These are phyloP conservation scores for Limulus polyphemus DNA, from an alignment of 2,888 invertebrate genomes.

Conservation along the genomic window DNA sequence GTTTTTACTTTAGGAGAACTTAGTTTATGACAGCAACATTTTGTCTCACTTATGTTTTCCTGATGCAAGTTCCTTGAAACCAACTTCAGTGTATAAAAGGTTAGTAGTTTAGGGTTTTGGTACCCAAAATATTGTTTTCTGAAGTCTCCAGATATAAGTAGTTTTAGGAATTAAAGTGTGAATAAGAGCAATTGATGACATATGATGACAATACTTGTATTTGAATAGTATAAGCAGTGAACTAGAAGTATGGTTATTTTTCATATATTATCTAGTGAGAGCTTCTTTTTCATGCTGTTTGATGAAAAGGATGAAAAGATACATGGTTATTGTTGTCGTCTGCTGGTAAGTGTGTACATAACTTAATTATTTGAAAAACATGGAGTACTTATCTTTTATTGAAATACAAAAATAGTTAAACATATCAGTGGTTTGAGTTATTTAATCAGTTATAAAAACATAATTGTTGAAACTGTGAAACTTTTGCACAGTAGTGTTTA, in stretches of 20 bases:
- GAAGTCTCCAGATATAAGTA: too few relatives aligned
- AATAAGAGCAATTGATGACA: too few relatives aligned
- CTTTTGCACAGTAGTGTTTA: too few relatives aligned
- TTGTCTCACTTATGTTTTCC: constrained; percentile 18
- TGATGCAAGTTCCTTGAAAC: constrained; percentile 7
- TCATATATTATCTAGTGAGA: constrained; percentile 33
- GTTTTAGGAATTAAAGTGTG: background rate
- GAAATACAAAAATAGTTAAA: too few relatives aligned
- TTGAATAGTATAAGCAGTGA: too few relatives aligned
- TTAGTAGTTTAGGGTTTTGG: background rate
- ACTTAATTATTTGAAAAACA: too few relatives aligned
- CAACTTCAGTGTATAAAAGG: constrained; percentile 13
- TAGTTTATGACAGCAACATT: constrained; percentile 9
- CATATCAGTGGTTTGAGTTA: too few relatives aligned
- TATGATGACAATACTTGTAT: too few relatives aligned
- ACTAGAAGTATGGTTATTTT: too few relatives aligned
- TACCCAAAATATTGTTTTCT: background rate
- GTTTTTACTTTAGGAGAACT: constrained; percentile 7
- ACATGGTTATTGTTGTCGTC: constrained; percentile 63
- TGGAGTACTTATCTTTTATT: too few relatives aligned
- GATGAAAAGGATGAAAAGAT: constrained; percentile 57
- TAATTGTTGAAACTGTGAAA: too few relatives aligned
- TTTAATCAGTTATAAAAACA: too few relatives aligned
- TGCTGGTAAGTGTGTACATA: constrained; percentile 36
- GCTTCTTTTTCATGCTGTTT: constrained; percentile 62